Base-by-base conservation (phyloP, 2,888 invertebrate genomes). In the Myopa testacea region DNA sequence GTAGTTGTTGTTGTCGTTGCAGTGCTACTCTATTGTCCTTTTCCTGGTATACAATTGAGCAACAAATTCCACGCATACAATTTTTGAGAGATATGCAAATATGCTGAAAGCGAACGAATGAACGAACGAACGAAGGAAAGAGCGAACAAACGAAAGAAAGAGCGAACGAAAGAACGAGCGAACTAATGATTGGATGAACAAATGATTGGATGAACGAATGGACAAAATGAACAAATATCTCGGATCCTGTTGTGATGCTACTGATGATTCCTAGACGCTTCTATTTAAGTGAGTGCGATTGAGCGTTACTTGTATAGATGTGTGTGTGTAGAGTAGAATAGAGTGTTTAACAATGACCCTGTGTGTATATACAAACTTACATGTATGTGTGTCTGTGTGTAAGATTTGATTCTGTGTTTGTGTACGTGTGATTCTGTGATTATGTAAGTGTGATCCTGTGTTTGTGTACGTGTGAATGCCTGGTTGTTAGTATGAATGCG, bases 21-120 rank as follows among this genome's bases (percentile, higher is more conserved):
- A 67, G 67, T 38, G 37, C 8, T 40, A 40, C 16, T 40, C 68
- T 60, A 75, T 75, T 75, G 75, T 75, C 26, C 75, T 45, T 40
- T 52, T 65, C 63, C 26, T 40, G 40, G 75, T 14, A 38, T 58
- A 75, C 26, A 67, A 67, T 67, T 38, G 67, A 67, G 67, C n/a
- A 26, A 45, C 62, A 74, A 74, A 65, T 74, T 74, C 50, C 45
- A 74, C 74, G 74, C 74, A 74, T 37, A 38, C 26, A 16, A 73
- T n/a, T 52, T 45, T 45, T 10, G 45, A 26, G n/a, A 55, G 16
- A 55, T 55, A n/a, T 55, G 55, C 55, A 55, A 50, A 50, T 55
- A 55, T 55, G 8, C 55, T 14, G 16, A 1, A 10, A 55, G n/a
- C 5, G 55, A 55, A 5, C 1, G 55, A 55, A 55, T 16, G 16